Conservation (phyloP, 2,888 invertebrate species). For the Lagria hirta region DNA sequence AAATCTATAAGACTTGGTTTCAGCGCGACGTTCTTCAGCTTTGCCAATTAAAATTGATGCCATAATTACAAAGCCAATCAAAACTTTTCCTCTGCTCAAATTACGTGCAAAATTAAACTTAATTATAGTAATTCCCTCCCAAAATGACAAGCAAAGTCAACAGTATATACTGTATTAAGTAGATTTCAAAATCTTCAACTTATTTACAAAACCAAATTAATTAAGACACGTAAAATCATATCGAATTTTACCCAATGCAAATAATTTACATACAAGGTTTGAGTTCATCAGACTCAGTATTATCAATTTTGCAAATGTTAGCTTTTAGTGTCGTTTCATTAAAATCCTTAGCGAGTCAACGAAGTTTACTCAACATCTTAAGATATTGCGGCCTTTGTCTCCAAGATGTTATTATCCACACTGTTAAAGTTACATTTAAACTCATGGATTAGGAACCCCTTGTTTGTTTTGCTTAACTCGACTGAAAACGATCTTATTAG, state of each 20-base stretch:
- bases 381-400: slow-evolving; percentile 43
- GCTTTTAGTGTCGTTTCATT: slow-evolving; percentile 44
- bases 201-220: too few relatives aligned
- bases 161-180: too few relatives aligned
- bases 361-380: slow-evolving; percentile 43
- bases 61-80: slow-evolving; percentile 53
- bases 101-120: slow-evolving; percentile 48
- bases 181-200: too few relatives aligned
- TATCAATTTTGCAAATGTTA: too few relatives aligned
- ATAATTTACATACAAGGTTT: too few relatives aligned
- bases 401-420: slow-evolving; percentile 41
- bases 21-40: slow-evolving; percentile 35
- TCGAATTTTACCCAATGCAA: too few relatives aligned
- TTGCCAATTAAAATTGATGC: slow-evolving; percentile 54
- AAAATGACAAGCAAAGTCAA: slow-evolving; percentile 41
- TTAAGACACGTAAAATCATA: too few relatives aligned
- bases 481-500: slow-evolving; percentile 47
- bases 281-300: too few relatives aligned
- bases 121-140: slow-evolving; percentile 39
- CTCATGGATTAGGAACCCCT: slow-evolving; percentile 43
- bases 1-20: slow-evolving; percentile 42
- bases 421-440: slow-evolving; percentile 40
- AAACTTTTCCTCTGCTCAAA: slow-evolving; percentile 48
- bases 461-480: slow-evolving; percentile 46
- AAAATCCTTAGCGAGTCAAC: slow-evolving; percentile 44